Base-by-base conservation (phyloP, 2,113 vertebrate genomes). In the Rana temporaria region DNA sequence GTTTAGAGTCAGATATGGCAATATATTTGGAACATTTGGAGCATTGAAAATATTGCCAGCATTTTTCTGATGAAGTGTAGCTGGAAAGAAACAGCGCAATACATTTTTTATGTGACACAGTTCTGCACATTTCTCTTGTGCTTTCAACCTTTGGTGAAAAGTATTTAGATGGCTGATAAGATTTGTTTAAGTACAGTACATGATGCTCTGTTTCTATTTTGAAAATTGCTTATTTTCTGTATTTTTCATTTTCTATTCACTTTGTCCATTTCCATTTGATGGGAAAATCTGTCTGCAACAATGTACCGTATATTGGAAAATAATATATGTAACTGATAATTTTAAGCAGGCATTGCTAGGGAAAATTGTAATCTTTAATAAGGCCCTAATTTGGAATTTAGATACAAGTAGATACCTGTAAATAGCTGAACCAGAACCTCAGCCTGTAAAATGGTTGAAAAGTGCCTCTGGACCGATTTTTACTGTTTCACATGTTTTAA, bases 141-240 rank as follows among this genome's bases (percentile, higher is more conserved):
- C 75, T 34, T 65, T 78, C 62, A 30, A 64, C 17, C 62, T 32
- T 65, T 55, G 75, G 26, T 52, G 63, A 42, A 78, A 78, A 76
- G 73, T 42, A 76, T 66, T 78, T 48, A 64, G 75, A 78, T 78
- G 60, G 56, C 24, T 78, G 62, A 78, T 66, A 64, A 55, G 75
- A 66, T 65, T 78, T 66, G 32, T 65, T 38, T 38, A 48, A 12
- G 8, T 34, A 78, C 53, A 53, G 42, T 66, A 78, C 62, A 78
- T 66, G 62, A 78, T 66, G 62, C 26, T 66, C 26, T 20, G 20
- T 26, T 22, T 30, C 48, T 30, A 52, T 64, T 73, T 48, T 77
- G 66, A 66, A 78, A 78, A 66, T 53, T 22, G 22, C 30, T 72
- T 72, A 24, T 55, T 72, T 16, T 78, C 65, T 1, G 20, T 38